These are phyloP conservation scores for Xenopus borealis DNA, from an alignment of 2,113 vertebrate genomes.

Conservation along the genomic window DNA sequence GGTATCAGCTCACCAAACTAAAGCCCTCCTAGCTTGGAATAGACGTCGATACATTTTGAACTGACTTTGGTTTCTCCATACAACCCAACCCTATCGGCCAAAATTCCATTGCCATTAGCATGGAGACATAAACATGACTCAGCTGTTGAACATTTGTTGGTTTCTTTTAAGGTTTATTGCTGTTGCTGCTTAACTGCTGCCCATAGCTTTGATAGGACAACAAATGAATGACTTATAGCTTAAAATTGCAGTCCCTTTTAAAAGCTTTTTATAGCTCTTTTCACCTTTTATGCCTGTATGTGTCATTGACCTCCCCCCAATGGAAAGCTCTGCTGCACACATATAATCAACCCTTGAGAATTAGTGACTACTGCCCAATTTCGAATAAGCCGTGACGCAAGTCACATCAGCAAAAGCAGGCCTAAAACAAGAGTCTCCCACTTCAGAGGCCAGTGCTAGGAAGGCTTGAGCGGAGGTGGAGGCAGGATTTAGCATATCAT, in stretches of 20 bases:
- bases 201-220: too few relatives aligned
- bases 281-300: neutral
- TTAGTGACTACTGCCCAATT: conserved; percentile 24
- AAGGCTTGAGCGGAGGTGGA: conserved; percentile 23
- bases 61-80: too few relatives aligned
- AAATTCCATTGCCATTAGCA: too few relatives aligned
- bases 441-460: conserved; percentile 18
- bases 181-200: neutral
- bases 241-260: too few relatives aligned
- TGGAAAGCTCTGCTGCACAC: neutral
- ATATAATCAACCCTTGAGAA: conserved; percentile 16
- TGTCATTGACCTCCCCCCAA: conserved; percentile 26
- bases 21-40: too few relatives aligned
- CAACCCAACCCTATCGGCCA: too few relatives aligned
- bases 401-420: conserved; percentile 17
- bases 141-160: too few relatives aligned
- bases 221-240: too few relatives aligned
- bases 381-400: conserved; percentile 31
- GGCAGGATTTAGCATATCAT: conserved; percentile 3
- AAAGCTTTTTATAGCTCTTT: conserved; percentile 14
- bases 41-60: too few relatives aligned
- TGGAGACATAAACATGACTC: too few relatives aligned
- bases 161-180: too few relatives aligned
- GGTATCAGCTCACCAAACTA: too few relatives aligned
- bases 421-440: conserved; percentile 19